Percentiles rank a stretch among this genome's conserved stretches.
These are phyloP conservation scores for Drosophila murphyi DNA, from an alignment of 1,140 invertebrate genomes.

Conservation along the genomic window DNA sequence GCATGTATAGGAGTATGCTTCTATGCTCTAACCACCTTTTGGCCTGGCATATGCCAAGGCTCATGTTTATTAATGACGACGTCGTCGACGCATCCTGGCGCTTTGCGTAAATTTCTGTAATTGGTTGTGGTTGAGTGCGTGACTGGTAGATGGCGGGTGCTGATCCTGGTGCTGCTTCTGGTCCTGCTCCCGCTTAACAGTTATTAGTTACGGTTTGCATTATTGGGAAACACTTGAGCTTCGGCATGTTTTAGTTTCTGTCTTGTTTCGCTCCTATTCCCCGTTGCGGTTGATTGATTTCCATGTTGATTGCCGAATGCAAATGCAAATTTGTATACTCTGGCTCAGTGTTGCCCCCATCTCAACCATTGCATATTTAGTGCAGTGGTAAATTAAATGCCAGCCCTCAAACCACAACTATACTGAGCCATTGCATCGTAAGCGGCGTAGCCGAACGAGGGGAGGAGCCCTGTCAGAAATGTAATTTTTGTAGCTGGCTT, in stretches of 20 bases:
- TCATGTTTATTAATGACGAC: conserved; percentile 77
- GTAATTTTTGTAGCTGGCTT: conserved; percentile 3
- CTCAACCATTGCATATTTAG: conserved; percentile 42
- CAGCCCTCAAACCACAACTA: conserved; percentile 8
- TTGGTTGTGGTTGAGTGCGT: conserved; percentile 77
- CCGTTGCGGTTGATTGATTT: conserved; percentile 78
- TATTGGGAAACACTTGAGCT: conserved; percentile 73
- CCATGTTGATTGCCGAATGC: conserved; percentile 72
- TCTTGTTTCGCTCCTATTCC: background rate
- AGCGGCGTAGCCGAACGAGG: conserved; percentile 29
- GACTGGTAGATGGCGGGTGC: conserved; percentile 28
- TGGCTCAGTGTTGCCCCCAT: conserved; percentile 8
- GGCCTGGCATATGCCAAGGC: conserved; percentile 6
- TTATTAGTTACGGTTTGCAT: conserved; percentile 75
- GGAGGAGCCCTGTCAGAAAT: background rate
- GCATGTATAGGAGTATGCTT: conserved; percentile 15
- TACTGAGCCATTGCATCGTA: conserved; percentile 44
- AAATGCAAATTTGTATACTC: conserved; percentile 65
- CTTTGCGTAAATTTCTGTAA: conserved; percentile 78
- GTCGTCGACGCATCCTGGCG: conserved; percentile 50
- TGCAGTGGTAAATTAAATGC: conserved; percentile 19
- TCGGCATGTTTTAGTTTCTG: conserved; percentile 33
- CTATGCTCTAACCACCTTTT: conserved; percentile 29
- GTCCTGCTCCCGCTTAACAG: conserved; percentile 37
- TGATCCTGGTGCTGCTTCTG: background rate